Evolutionary conservation across 2,888 invertebrate genomes (phyloP), one percentile per base, ranked within the genome.

Genomic region (Spisula solida): DNA sequence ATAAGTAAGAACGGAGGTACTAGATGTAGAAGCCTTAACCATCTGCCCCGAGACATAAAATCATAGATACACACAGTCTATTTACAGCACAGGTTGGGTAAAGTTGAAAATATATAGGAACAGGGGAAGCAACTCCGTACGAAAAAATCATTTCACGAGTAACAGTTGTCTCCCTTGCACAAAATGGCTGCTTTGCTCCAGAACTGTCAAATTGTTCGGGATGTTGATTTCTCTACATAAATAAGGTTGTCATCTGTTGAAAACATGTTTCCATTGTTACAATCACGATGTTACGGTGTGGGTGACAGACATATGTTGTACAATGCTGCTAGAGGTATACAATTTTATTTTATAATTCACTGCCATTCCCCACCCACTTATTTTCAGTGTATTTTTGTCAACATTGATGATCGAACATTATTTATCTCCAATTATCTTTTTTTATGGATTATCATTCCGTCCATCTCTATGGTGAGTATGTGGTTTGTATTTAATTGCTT

Each of bases 271-370:
- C 91, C 92, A 6, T 82, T 93, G 48, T 83, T 95, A 41, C 94
- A 94, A 82, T 89, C 91, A 70, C 89, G 94, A 66, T 86, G 89
- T 47, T 91, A 92, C 84, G 94, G 95, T 16, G 87, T 93, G 14
- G 89, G 86, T 47, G 91, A 91, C 56, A 93, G 88, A 60, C 87
- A 92, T 34, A 93, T 91, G 75, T 86, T 95, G 70, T 95, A 93
- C 82, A 93, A 94, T 88, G 93, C 92, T 80, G 94, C 94, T n/a
- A 94, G 93, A 94, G 93, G 93, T 93, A 31, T 34, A 18, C 31
- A 78, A 47, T n/a, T 51, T 56, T 0, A 51, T 25, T 20, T 41
- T 31, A 18, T 70, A 60, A 34, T 18, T 34, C 12, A 56, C n/a
- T 18, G 6, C 25, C n/a, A 31, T 55, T 51, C 86, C 81, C 70